Conservation (phyloP, 2,797 vertebrate genomes). For the Cynodonichthys magdalenae region DNA sequence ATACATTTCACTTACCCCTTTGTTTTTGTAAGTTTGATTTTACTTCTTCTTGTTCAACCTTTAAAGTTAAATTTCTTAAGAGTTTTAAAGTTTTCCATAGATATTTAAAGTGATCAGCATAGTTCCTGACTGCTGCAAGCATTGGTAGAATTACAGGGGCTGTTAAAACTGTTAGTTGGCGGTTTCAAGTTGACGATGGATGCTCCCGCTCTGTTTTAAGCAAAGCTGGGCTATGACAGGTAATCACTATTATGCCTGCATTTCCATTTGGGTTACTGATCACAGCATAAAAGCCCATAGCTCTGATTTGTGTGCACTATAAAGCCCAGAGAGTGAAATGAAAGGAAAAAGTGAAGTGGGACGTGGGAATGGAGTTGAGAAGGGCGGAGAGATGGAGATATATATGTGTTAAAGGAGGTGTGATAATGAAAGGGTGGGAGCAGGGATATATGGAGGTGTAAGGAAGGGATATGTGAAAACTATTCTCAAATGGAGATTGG, state of each 20-base stretch:
- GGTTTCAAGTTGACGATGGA: conserved; percentile 54
- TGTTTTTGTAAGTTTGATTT: conserved; percentile 29
- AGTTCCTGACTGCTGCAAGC: conserved; percentile 29
- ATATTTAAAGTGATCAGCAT: conserved; percentile 32
- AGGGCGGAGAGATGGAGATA: conserved; percentile 41
- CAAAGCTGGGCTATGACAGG: conserved; percentile 69
- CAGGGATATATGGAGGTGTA: conserved; percentile 39
- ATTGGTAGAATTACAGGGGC: conserved; percentile 53
- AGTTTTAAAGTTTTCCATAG: conserved; percentile 42
- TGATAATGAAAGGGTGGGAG: conserved; percentile 65
- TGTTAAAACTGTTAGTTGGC: conserved; percentile 60
- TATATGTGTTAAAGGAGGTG: conserved; percentile 60
- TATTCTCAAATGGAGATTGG: conserved; percentile 67
- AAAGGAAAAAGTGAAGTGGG: conserved; percentile 54
- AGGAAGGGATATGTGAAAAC: conserved; percentile 41
- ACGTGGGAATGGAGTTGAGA: conserved; percentile 56
- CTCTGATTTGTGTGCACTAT: conserved; percentile 72
- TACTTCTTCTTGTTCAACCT: conserved; percentile 11
- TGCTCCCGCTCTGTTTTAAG: conserved; percentile 52
- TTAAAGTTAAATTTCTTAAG: conserved; percentile 47
- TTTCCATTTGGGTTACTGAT: conserved; percentile 76
- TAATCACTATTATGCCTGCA: conserved; percentile 68
- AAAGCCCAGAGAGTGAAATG: conserved; percentile 58
- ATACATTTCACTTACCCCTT: conserved; percentile 29
- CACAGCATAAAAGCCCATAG: conserved; percentile 65